Conservation (phyloP, 2,888 invertebrate species). For the Melieria crassipennis region DNA sequence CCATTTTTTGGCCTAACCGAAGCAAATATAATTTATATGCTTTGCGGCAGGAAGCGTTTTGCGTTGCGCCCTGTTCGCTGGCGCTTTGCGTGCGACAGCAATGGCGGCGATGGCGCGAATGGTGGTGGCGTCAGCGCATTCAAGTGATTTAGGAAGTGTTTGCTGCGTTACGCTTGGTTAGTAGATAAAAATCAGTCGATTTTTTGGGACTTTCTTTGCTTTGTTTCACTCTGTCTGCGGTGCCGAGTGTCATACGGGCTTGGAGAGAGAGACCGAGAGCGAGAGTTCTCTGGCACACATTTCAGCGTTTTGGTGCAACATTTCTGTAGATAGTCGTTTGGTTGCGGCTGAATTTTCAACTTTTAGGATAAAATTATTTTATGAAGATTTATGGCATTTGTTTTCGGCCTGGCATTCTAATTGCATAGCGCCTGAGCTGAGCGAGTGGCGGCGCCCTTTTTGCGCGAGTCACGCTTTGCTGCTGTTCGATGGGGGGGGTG, state of each 20-base stretch:
- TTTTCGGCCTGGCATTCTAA: constrained; percentile 16
- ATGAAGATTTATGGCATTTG: constrained; percentile 28
- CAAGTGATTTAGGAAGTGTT: constrained; percentile 63
- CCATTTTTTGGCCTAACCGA: neutral
- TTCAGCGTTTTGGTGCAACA: too few relatives aligned
- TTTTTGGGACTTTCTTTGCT: constrained; percentile 1
- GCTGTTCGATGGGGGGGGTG: too few relatives aligned
- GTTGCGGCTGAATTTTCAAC: constrained; percentile 16
- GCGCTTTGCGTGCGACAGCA: neutral
- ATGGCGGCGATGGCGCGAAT: neutral
- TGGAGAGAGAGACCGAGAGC: too few relatives aligned
- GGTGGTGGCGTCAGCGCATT: constrained; percentile 24
- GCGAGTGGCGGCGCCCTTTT: neutral
- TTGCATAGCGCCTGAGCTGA: constrained; percentile 11
- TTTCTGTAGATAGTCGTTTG: too few relatives aligned
- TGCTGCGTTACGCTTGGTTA: constrained; percentile 62
- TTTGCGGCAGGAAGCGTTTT: constrained; percentile 52
- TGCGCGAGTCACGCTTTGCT: neutral
- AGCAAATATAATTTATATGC: constrained; percentile 38
- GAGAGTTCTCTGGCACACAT: too few relatives aligned
- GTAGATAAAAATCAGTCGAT: constrained; percentile 58
- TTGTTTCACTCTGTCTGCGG: constrained; percentile 25
- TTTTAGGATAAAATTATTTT: constrained; percentile 23
- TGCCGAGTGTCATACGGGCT: too few relatives aligned
- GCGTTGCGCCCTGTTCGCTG: constrained; percentile 37